These are phyloP conservation scores for Radopholus similis DNA, from an alignment of 1,140 invertebrate genomes.

Conservation along the genomic window DNA sequence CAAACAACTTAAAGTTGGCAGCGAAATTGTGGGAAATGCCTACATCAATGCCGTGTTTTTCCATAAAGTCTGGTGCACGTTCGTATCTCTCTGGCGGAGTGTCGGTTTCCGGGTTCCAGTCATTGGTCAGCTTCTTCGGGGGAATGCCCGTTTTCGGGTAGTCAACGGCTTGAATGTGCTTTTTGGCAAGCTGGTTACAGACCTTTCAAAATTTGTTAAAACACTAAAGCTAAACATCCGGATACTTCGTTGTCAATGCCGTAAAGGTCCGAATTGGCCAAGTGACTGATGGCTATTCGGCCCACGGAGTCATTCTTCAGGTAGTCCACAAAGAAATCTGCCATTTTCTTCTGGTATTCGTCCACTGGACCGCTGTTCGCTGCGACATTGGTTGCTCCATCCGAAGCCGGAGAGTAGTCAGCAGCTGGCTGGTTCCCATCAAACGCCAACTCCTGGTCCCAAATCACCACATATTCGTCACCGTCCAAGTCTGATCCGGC, in stretches of 20 bases:
- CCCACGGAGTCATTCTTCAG: conserved; percentile 58
- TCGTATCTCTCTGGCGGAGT: conserved; percentile 41
- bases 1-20: no score
- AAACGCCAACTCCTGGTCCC: conserved; percentile 56
- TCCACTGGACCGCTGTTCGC: neutral
- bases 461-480: conserved; percentile 62
- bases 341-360: conserved; percentile 39
- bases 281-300: conserved; percentile 48
- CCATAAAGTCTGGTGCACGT: conserved; percentile 55
- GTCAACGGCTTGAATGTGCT: conserved; percentile 48
- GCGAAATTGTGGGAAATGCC: no score
- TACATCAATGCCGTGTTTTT: conserved; percentile 31
- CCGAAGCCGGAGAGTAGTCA: no score
- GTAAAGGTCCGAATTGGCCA: conserved; percentile 52
- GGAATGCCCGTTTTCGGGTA: conserved; percentile 53
- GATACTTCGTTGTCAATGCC: conserved; percentile 33
- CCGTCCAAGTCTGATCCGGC: conserved; percentile 62
- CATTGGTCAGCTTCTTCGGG: conserved; percentile 12
- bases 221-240: no score
- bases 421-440: conserved; percentile 54
- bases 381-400: no score
- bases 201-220: conserved; percentile 13
- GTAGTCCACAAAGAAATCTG: conserved; percentile 56
- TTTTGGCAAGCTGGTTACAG: conserved; percentile 48
- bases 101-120: conserved; percentile 14